These are phyloP conservation scores for Caretta caretta DNA, from an alignment of 2,113 vertebrate genomes.

Conservation along the genomic window DNA sequence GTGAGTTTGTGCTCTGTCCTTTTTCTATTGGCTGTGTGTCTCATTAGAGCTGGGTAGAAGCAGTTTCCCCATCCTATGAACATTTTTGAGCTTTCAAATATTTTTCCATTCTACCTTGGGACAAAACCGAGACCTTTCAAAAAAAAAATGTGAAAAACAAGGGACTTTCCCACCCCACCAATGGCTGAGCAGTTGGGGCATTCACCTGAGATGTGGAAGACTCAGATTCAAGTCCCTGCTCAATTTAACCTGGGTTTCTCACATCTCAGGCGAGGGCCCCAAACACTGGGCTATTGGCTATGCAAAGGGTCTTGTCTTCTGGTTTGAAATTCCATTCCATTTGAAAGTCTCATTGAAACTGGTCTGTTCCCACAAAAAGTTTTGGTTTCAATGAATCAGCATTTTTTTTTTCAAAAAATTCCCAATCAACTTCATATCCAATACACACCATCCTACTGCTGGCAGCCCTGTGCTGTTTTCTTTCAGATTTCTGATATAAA, in stretches of 20 bases:
- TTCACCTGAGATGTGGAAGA: not conserved
- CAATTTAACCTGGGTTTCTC: not conserved
- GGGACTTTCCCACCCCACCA: not conserved
- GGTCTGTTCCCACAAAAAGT: not conserved
- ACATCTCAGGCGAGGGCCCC: not conserved
- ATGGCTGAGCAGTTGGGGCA: not conserved
- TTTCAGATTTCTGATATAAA: not conserved
- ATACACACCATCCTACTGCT: not conserved
- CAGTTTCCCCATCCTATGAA: not conserved
- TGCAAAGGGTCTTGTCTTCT: not conserved
- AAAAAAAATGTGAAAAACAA: not conserved
- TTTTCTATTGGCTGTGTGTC: not conserved
- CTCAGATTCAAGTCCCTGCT: not conserved
- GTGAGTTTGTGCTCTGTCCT: not conserved
- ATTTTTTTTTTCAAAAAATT: not conserved
- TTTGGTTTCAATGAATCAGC: not conserved
- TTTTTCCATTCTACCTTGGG: not conserved
- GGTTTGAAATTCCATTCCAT: not conserved
- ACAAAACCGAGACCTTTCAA: not conserved
- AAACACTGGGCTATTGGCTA: not conserved
- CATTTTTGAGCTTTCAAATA: not conserved
- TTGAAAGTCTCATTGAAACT: not conserved
- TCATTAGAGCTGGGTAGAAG: not conserved
- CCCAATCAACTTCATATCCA: not conserved
- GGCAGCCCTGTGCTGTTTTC: not conserved